These are phyloP conservation scores for Epicampocera succincta DNA, from an alignment of 2,888 invertebrate genomes.

Conservation along the genomic window DNA sequence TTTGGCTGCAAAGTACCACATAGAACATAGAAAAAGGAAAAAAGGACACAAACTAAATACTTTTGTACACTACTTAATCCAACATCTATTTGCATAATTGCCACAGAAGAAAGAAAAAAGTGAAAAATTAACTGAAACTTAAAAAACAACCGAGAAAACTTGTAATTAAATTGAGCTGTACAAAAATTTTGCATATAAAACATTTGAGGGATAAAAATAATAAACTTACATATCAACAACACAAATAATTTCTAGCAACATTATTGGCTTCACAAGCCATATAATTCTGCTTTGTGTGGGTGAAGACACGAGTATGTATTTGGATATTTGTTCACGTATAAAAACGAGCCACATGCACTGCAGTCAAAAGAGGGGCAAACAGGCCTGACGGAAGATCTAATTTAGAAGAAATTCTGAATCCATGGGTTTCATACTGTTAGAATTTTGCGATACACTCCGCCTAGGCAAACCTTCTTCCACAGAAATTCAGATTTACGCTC, in stretches of 20 bases:
- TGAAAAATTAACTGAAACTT: neutral
- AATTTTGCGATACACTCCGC: too few relatives aligned
- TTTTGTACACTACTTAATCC: constrained; percentile 36
- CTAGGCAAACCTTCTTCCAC: too few relatives aligned
- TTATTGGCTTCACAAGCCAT: constrained; percentile 67
- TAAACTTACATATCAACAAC: constrained; percentile 16
- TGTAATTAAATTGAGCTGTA: constrained; percentile 62
- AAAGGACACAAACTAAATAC: neutral
- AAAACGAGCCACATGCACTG: neutral
- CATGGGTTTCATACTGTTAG: too few relatives aligned
- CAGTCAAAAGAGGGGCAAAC: neutral
- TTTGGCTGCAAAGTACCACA: neutral
- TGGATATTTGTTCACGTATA: neutral
- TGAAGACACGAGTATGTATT: too few relatives aligned
- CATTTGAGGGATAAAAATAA: constrained; percentile 25
- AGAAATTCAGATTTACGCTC: too few relatives aligned
- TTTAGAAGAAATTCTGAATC: too few relatives aligned
- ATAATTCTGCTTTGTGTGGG: constrained; percentile 32
- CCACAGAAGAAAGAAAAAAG: neutral
- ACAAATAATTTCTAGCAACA: constrained; percentile 14
- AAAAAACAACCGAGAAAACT: constrained; percentile 39
- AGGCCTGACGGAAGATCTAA: too few relatives aligned
- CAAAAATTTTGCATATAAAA: constrained; percentile 46
- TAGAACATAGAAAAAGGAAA: neutral
- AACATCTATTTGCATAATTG: constrained; percentile 58